Evolutionary conservation across 2,797 vertebrate species (phyloP), one percentile per base, ranked within the genome.

Genomic region (Cynodonichthys magdalenae): DNA sequence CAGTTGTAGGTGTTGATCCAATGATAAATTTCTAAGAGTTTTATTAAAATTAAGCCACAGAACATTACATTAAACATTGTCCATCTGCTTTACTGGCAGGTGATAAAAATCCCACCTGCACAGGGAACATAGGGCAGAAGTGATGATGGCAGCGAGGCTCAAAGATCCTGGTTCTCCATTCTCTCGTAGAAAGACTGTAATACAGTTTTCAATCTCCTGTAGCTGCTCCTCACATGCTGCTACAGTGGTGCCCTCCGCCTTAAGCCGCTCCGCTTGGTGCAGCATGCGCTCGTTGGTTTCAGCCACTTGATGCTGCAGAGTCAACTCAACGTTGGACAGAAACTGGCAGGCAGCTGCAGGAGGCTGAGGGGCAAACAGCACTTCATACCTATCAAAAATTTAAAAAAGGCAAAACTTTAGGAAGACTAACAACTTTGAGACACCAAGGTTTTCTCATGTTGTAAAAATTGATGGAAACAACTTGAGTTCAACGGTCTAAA

Each of bases 151-250:
- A 0, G 96, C 96, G 70, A 99, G 73, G 83, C 97, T 96, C 57
- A 97, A 90, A 0, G 96, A 96, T n/a, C 96, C 96, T 0, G 94
- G 91, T 75, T 98, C 97, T 17, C 93, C 94, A 0, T 99, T 97
- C 82, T 99, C 97, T 1, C 90, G 93, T 7, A 99, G 95, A 79
- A 97, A 99, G 5, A 95, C 96, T 10, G 94, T 94, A 39, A 98
- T 98, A 85, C 97, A 99, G 73, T 95, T 96, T 59, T 99, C 96
- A 1, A 99, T 99, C 92, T 99, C 97, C 83, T 98, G 96, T 66
- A 98, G 84, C 87, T 99, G 97, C 78, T 99, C 97, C 83, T 99
- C 95, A 15, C 97, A 99, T 42, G 95, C 95, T 0, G 93, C 90
- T 0, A 95, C 92, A 0, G 94, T 95, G 2, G 95, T 95, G 0